Evolutionary conservation across 2,888 invertebrate species (phyloP).

Genomic region (Thera obeliscata): DNA sequence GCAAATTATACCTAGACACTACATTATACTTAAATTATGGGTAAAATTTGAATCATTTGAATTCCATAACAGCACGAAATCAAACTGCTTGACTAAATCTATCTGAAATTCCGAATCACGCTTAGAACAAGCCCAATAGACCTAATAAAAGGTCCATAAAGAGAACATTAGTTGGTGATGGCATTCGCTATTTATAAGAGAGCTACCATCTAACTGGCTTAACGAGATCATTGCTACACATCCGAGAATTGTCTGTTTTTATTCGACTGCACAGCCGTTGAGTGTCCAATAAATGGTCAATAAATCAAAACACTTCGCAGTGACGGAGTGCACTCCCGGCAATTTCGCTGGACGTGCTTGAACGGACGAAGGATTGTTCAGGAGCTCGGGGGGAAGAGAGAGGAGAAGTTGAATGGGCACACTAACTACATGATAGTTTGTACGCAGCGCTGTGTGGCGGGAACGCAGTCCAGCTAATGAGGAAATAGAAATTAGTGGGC

Average conservation of each 20-base stretch:
- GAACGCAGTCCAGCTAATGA: conserved; percentile 72
- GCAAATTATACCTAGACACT: no score
- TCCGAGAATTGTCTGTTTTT: conserved; percentile 60
- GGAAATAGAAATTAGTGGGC: conserved; percentile 83
- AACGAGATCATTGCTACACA: conserved; percentile 49
- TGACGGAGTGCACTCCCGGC: conserved; percentile 69
- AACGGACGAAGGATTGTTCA: conserved; percentile 53
- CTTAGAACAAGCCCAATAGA: conserved; percentile 3
- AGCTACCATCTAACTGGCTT: conserved; percentile 43
- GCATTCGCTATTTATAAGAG: conserved; percentile 32
- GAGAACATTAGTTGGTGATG: conserved; percentile 17
- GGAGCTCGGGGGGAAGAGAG: conserved; percentile 46
- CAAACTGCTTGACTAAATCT: neutral
- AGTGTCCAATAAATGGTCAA: conserved; percentile 76
- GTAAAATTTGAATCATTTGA: no score
- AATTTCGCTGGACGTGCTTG: conserved; percentile 65
- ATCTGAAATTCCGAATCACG: neutral
- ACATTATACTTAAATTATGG: no score
- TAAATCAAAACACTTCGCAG: conserved; percentile 78
- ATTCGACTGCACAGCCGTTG: conserved; percentile 54
- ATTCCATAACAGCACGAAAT: neutral
- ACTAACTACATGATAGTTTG: conserved; percentile 34
- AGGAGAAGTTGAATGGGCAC: conserved; percentile 68
- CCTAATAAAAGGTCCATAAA: conserved; percentile 17
- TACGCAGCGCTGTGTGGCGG: conserved; percentile 48